Evolutionary conservation across 2,113 vertebrate genomes (phyloP).

Genomic region (Papio anubis): DNA sequence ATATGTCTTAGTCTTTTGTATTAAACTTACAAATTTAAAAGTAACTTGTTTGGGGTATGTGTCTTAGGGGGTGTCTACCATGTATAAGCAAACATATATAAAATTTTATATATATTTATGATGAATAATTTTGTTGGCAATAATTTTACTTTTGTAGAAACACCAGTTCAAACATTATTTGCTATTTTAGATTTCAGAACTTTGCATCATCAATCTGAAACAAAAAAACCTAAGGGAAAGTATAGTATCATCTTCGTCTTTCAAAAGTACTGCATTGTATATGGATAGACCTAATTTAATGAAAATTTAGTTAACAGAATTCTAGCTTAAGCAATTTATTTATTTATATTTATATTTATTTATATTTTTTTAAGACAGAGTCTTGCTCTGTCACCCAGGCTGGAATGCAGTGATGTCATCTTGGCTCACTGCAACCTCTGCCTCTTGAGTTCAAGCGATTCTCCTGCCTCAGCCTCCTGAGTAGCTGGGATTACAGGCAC

Average conservation of each 20-base stretch:
- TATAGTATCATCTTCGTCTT: background rate
- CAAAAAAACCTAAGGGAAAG: background rate
- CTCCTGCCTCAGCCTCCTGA: no score
- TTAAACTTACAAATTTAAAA: background rate
- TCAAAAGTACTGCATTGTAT: background rate
- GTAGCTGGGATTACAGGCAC: no score
- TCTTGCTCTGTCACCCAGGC: no score
- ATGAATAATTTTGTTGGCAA: background rate
- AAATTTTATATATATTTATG: background rate
- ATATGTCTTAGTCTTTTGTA: background rate
- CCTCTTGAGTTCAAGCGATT: no score
- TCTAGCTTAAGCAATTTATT: background rate
- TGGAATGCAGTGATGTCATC: no score
- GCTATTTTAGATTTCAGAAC: background rate
- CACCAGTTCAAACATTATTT: background rate
- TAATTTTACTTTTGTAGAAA: slow-evolving; percentile 9
- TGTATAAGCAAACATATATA: background rate
- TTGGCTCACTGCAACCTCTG: no score
- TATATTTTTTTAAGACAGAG: no score
- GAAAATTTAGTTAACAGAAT: background rate
- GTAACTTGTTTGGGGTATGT: background rate
- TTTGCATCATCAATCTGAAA: background rate
- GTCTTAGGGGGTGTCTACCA: background rate
- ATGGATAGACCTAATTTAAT: background rate
- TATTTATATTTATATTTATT: no score